Evolutionary conservation across 2,797 vertebrate species (phyloP), one percentile per base, ranked within the genome.

Genomic region (Hemitrygon akajei): DNA sequence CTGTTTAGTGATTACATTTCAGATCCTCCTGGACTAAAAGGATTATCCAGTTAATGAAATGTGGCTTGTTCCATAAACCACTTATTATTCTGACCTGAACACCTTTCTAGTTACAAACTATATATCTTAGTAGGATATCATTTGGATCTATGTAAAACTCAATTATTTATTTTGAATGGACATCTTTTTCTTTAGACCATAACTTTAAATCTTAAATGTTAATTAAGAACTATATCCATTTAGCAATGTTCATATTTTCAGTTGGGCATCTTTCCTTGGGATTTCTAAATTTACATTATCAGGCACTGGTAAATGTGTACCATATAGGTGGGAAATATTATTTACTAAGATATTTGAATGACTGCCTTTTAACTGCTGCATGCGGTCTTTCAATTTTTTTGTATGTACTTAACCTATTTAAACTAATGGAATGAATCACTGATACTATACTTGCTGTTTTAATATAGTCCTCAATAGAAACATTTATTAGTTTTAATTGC

Each of bases 271-370:
- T 73, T 75, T 2, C 69, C 71, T 7, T 71, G 14, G 91, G 12
- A 47, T 37, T 69, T 89, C 86, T 89, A 66, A 69, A 76, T 75
- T 73, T 92, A 92, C 71, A n/a, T 93, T 71, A 56, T 93, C 69
- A 93, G 11, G 40, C 91, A 56, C 12, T 56, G 73, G 9, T 91
- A 37, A 69, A 37, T 75, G 91, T 56, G 20, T 75, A 40, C 37
- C 69, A 75, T 75, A 71, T 47, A 75, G 91, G 71, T 75, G 25
- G 66, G 47, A 47, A 37, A 30, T 93, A 93, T 56, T 93, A 75
- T 0, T 47, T 27, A 60, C 47, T 14, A 75, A 27, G 71, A 11
- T 18, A 93, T 76, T 93, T 75, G 47, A 56, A 37, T 47, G 91
- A 75, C 40, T 93, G 76, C 71, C 91, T 93, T 93, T 73, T 22